A percentile compares a stretch with the other conserved stretches of the same genome.
Conservation (phyloP, 2,797 vertebrate species). For the Sitta carolinensis region DNA sequence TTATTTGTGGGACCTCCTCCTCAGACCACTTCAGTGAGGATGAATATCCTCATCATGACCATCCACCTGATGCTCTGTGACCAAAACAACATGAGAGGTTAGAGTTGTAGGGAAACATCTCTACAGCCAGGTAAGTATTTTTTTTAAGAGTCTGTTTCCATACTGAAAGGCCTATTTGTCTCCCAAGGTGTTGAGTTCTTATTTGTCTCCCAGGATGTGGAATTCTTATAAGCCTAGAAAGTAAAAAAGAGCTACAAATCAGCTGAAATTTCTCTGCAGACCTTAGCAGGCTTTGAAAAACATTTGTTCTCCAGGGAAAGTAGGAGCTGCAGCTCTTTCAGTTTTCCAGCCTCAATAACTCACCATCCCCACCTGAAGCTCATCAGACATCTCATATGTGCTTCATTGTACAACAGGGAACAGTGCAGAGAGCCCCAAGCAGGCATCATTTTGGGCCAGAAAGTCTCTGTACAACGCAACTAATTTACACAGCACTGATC, state of each 20-base stretch:
- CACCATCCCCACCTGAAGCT: not conserved
- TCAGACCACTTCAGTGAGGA: not conserved
- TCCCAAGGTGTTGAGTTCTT: not conserved
- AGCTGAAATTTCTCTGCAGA: not conserved
- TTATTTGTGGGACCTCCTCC: not conserved
- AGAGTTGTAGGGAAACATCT: not conserved
- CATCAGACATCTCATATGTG: fast-evolving
- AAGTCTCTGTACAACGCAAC: not conserved
- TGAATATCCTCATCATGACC: not conserved
- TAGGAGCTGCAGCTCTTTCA: not conserved
- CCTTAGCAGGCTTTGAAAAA: not conserved
- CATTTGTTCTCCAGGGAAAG: not conserved
- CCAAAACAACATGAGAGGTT: not conserved
- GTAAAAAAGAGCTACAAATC: not conserved
- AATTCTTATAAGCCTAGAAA: not conserved
- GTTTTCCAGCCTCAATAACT: not conserved
- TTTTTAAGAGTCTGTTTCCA: not conserved
- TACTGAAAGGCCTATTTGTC: not conserved
- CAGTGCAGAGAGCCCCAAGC: not conserved
- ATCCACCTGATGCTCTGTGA: not conserved
- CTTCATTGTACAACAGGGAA: not conserved
- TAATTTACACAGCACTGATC: not conserved
- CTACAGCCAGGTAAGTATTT: not conserved
- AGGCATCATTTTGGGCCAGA: not conserved
- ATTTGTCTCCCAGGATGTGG: not conserved